Percentiles rank a stretch among this genome's conserved stretches.
Conservation (phyloP, 1,140 invertebrate genomes). For the Pachypeltis micranthus region DNA sequence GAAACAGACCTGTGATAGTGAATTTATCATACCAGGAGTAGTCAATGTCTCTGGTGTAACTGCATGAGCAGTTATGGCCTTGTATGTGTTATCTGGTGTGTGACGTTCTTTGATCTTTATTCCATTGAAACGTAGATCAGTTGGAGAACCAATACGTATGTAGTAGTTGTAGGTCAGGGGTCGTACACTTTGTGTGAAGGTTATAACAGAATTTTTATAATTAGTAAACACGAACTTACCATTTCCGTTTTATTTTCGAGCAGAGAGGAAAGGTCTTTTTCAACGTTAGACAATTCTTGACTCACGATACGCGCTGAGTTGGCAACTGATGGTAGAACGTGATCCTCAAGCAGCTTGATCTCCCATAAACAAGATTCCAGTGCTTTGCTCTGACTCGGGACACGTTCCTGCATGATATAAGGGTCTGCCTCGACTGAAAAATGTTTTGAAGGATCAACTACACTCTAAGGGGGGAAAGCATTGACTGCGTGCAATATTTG, state of each 20-base stretch:
- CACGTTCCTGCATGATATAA: slow-evolving; percentile 64
- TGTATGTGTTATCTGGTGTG: too few species aligned
- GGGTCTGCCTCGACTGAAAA: slow-evolving; percentile 54
- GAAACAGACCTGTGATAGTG: too few species aligned
- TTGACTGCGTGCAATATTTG: slow-evolving; percentile 10
- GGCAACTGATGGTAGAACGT: slow-evolving; percentile 58
- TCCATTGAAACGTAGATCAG: too few species aligned
- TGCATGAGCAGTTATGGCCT: too few species aligned
- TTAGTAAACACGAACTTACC: slow-evolving; percentile 31
- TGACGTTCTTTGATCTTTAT: too few species aligned
- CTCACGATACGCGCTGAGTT: slow-evolving; percentile 56
- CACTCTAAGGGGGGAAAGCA: slow-evolving; percentile 6
- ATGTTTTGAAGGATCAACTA: slow-evolving; percentile 8
- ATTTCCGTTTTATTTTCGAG: slow-evolving; percentile 47
- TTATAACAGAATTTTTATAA: not conserved
- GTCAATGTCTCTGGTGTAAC: too few species aligned
- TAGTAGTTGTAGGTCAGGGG: not conserved
- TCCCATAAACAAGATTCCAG: slow-evolving; percentile 87
- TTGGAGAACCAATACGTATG: not conserved
- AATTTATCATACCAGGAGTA: too few species aligned
- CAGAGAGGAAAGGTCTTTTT: slow-evolving; percentile 50
- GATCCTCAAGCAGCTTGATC: slow-evolving; percentile 58
- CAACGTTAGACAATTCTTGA: slow-evolving; percentile 48
- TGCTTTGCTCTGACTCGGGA: slow-evolving; percentile 65
- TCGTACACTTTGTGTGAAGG: not conserved